Evolutionary conservation across 2,113 vertebrate genomes (phyloP), one percentile per base, ranked within the genome.

Genomic region (Trichechus manatus): DNA sequence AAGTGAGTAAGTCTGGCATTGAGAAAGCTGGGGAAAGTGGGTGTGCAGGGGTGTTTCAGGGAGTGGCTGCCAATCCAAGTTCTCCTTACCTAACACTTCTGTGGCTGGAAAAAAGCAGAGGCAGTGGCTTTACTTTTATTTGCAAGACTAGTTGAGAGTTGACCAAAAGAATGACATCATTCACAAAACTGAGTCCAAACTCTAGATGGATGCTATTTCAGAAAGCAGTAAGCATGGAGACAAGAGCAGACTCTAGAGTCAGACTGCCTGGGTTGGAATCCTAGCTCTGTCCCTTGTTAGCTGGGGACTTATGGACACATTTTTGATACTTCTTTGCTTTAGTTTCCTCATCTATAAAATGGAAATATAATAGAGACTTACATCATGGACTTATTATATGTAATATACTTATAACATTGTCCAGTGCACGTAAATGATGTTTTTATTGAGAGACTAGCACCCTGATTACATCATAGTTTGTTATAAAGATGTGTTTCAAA

Each of bases 271-370:
- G 36, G 13, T 56, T 56, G 9, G 44, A 66, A 78, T 64, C 50
- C 17, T 29, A 72, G 56, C 77, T 89, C 31, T 53, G 56, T 59
- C 31, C 20, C 23, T 47, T 84, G 22, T 5, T 75, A 27, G 22
- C 68, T 59, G 2, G 14, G 39, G 39, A 63, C 1, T 22, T 87
- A 29, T n/a, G 22, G 17, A 9, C 22, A 6, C 44, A 10, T 56
- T 84, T 92, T 75, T 25, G 44, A 64, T 10, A 36, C 13, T 56
- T 75, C 4, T 81, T 78, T 81, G 31, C 68, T 96, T 91, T 85
- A 42, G 9, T 78, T 87, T 92, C 44, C 42, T 96, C 44, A 74
- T n/a, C 39, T 92, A 72, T 96, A 89, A 80, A 87, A 56, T 36
- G 42, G 36, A 17, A 1, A 22, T 92, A 6, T 53, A 68, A 66